Percentiles rank a stretch among this genome's conserved stretches.
These are phyloP conservation scores for Ariopsis seemanni DNA, from an alignment of 2,113 vertebrate genomes.

Conservation along the genomic window DNA sequence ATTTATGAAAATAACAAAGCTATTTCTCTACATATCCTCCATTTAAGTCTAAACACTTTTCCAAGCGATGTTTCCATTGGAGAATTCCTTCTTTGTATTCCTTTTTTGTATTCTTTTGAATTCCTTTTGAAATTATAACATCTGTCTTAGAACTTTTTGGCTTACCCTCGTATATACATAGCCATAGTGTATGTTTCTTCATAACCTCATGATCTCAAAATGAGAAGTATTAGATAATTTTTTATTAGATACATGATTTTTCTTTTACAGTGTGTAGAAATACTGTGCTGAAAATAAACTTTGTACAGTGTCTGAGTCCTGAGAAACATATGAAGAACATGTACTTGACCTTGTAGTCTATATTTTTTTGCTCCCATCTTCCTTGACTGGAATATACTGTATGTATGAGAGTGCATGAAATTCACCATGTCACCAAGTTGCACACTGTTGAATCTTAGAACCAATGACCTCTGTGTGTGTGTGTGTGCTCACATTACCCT, in stretches of 20 bases:
- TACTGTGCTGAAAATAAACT: neutral
- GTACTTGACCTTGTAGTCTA: conserved; percentile 38
- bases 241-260: neutral
- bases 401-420: conserved; percentile 27
- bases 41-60: no score
- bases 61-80: no score
- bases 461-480: neutral
- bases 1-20: no score
- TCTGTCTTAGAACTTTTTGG: no score
- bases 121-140: no score
- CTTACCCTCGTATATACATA: no score
- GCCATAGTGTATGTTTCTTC: neutral
- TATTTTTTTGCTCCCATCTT: conserved; percentile 35
- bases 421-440: neutral
- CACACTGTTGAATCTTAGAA: neutral
- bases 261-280: neutral
- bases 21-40: no score
- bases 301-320: neutral
- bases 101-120: no score
- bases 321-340: conserved; percentile 23
- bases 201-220: neutral
- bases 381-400: conserved; percentile 27
- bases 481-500: neutral
- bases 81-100: no score
- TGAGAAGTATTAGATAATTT: neutral